These are phyloP conservation scores for Poecile montanus DNA, from an alignment of 2,797 vertebrate species.

Conservation along the genomic window DNA sequence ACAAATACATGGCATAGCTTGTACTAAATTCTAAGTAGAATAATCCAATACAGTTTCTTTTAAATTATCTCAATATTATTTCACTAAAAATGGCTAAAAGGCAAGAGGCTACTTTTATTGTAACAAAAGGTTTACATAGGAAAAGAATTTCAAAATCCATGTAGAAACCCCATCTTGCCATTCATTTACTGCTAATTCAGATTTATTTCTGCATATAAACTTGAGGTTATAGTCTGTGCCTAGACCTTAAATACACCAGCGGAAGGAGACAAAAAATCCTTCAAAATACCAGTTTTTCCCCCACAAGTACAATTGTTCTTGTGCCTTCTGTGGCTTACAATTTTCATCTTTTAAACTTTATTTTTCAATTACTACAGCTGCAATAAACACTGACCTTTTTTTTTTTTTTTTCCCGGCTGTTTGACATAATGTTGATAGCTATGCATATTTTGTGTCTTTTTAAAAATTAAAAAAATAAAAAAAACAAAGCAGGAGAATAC, in stretches of 20 bases:
- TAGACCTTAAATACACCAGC: slow-evolving; percentile 85
- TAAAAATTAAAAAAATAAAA: slow-evolving; percentile 66
- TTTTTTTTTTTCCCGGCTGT: slow-evolving; percentile 66
- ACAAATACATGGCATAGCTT: slow-evolving; percentile 44
- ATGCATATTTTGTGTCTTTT: slow-evolving; percentile 87
- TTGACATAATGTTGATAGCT: slow-evolving; percentile 82
- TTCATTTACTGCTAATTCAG: slow-evolving; percentile 68
- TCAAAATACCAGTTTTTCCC: slow-evolving; percentile 80
- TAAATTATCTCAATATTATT: slow-evolving; percentile 26
- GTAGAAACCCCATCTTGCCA: slow-evolving; percentile 60
- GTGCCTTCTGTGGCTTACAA: slow-evolving; percentile 85
- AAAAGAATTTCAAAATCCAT: slow-evolving; percentile 60
- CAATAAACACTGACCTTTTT: slow-evolving; percentile 81
- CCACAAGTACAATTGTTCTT: slow-evolving; percentile 80
- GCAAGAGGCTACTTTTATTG: slow-evolving; percentile 61
- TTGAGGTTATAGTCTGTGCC: slow-evolving; percentile 83
- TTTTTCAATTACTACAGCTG: slow-evolving; percentile 79
- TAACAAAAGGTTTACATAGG: slow-evolving; percentile 62
- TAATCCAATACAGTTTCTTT: slow-evolving; percentile 29
- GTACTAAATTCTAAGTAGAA: slow-evolving; percentile 37
- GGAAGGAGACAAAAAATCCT: slow-evolving; percentile 79
- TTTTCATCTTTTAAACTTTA: slow-evolving; percentile 77
- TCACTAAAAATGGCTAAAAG: slow-evolving; percentile 55
- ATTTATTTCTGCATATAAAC: slow-evolving; percentile 76
- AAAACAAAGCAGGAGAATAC: slow-evolving; percentile 79